These are phyloP conservation scores for Xestia sexstrigata DNA, from an alignment of 2,888 invertebrate species.

Conservation along the genomic window DNA sequence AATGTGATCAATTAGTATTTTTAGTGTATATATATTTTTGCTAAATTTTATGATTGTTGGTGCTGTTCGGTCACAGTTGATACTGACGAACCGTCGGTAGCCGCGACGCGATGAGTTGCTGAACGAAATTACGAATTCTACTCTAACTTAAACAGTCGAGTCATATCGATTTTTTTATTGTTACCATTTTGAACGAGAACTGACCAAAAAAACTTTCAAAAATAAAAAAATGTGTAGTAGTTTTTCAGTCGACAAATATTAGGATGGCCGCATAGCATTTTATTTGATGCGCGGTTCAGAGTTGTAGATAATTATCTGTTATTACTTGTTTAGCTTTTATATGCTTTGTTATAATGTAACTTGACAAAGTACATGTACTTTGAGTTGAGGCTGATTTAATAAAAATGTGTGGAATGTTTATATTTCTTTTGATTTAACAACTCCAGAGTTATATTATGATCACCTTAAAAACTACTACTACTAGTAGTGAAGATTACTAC, in stretches of 20 bases:
- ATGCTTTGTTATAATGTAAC: slow-evolving; percentile 79
- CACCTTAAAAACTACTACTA: neutral
- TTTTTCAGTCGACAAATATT: slow-evolving; percentile 55
- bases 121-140: slow-evolving; percentile 52
- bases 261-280: slow-evolving; percentile 66
- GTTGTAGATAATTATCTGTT: slow-evolving; percentile 82
- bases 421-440: slow-evolving; percentile 50
- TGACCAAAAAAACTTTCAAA: slow-evolving; percentile 35
- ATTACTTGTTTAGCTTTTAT: slow-evolving; percentile 85
- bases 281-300: slow-evolving; percentile 71
- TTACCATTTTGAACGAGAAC: slow-evolving; percentile 53
- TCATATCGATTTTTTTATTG: slow-evolving; percentile 57
- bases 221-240: slow-evolving; percentile 30
- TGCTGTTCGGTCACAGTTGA: slow-evolving; percentile 79
- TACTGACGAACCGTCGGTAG: slow-evolving; percentile 70
- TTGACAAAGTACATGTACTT: slow-evolving; percentile 78
- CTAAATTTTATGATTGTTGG: slow-evolving; percentile 68
- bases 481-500: too few species aligned
- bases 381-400: slow-evolving; percentile 88
- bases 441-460: neutral
- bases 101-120: slow-evolving; percentile 39
- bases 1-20: slow-evolving; percentile 90
- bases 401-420: slow-evolving; percentile 81
- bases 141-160: slow-evolving; percentile 59
- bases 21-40: slow-evolving; percentile 80